phyloP scores from a whole-genome alignment of 2,797 vertebrate genomes.

The Molossus alvarezi region DNA sequence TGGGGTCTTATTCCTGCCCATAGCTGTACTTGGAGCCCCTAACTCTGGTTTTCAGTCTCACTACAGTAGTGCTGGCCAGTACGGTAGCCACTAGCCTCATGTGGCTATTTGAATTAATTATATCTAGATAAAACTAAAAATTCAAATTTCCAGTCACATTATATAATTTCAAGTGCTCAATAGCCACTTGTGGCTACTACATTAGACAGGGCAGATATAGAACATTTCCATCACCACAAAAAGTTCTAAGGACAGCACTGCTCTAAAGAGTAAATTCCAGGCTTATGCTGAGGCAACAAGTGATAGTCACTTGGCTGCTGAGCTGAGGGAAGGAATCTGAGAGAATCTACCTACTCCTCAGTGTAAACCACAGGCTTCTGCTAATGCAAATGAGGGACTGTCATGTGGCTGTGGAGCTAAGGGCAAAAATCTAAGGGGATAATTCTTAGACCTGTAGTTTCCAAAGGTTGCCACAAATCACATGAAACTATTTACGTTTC shows the following conservation, averaged over 20 bases:
- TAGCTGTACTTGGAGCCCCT: background rate
- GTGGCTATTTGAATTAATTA: conserved; percentile 43
- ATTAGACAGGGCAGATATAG: background rate
- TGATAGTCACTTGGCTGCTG: background rate
- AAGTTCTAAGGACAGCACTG: background rate
- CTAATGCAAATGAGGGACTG: background rate
- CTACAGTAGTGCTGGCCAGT: background rate
- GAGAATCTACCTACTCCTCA: background rate
- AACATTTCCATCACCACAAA: conserved; percentile 29
- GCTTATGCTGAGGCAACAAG: background rate
- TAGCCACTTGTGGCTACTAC: background rate
- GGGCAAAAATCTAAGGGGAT: background rate
- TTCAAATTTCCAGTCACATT: background rate
- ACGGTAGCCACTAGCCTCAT: background rate
- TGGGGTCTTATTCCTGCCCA: background rate
- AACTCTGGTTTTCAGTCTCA: background rate
- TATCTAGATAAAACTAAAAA: conserved; percentile 53
- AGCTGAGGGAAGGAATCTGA: background rate
- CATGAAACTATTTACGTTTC: conserved; percentile 48
- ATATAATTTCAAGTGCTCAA: conserved; percentile 33
- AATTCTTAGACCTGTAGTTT: background rate
- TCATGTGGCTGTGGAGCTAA: background rate
- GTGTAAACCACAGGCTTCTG: conserved; percentile 11
- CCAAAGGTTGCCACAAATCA: conserved; percentile 13
- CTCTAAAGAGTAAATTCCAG: conserved; percentile 33